These are phyloP conservation scores for Poeciliopsis turneri DNA, from an alignment of 2,797 vertebrate genomes.

Conservation along the genomic window DNA sequence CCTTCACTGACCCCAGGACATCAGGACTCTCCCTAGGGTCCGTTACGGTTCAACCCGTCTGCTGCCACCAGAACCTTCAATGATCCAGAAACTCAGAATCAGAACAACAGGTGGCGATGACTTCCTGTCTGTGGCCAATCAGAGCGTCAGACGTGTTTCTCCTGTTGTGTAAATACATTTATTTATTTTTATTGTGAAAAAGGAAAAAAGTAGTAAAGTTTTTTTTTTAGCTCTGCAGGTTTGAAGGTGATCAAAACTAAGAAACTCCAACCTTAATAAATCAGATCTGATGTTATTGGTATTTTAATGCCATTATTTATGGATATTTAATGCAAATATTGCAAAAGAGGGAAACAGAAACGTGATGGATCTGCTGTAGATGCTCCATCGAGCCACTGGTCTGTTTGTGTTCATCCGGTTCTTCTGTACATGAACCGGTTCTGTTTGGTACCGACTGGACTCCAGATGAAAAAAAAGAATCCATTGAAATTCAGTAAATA, in stretches of 20 bases:
- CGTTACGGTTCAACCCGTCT: background rate
- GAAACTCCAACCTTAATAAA: too few relatives aligned
- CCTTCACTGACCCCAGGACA: background rate
- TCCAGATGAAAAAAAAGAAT: background rate
- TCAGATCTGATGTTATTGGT: too few relatives aligned
- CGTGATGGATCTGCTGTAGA: too few relatives aligned
- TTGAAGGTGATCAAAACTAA: too few relatives aligned
- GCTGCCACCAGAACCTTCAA: background rate
- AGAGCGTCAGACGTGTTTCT: background rate
- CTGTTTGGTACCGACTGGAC: background rate
- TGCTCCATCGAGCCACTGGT: too few relatives aligned
- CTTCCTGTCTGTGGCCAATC: background rate
- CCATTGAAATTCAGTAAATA: background rate
- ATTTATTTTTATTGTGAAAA: too few relatives aligned
- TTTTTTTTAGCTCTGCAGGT: too few relatives aligned
- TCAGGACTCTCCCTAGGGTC: background rate
- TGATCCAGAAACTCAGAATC: background rate
- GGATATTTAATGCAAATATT: too few relatives aligned
- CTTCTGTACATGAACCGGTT: background rate
- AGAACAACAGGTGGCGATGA: background rate
- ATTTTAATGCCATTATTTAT: too few relatives aligned
- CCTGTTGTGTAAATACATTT: too few relatives aligned
- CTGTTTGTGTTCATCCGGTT: background rate
- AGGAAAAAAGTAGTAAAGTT: too few relatives aligned
- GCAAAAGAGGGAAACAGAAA: too few relatives aligned